These are phyloP conservation scores for Tetrax tetrax DNA, from an alignment of 2,113 vertebrate genomes.

Conservation along the genomic window DNA sequence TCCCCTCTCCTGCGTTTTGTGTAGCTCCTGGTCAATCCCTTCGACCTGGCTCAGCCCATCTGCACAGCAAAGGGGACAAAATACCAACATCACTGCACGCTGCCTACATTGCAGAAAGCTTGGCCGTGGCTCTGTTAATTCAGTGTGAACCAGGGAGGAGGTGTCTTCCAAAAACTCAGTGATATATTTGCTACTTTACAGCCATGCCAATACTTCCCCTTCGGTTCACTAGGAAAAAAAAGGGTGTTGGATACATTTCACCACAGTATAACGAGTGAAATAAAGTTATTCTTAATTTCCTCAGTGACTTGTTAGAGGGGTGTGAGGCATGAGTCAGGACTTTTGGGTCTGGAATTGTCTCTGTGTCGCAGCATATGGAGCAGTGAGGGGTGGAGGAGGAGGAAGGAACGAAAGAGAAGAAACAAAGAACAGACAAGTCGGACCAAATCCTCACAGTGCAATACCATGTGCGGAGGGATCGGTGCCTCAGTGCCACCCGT, in stretches of 20 bases:
- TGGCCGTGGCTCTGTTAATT: not conserved
- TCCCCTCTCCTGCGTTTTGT: rapidly evolving
- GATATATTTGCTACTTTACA: not conserved
- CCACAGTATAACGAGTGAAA: not conserved
- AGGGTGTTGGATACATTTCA: not conserved
- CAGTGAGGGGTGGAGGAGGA: not conserved
- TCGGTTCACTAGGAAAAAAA: not conserved
- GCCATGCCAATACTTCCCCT: not conserved
- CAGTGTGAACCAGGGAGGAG: not conserved
- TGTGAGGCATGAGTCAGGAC: not conserved
- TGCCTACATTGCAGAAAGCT: not conserved
- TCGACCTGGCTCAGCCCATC: not conserved
- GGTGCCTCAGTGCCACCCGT: not conserved
- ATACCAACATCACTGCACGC: not conserved
- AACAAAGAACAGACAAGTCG: not conserved
- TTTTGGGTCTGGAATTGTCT: not conserved
- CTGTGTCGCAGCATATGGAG: not conserved
- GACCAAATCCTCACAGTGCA: conserved; percentile 59
- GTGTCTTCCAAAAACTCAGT: not conserved
- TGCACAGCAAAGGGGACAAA: not conserved
- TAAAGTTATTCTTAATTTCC: not conserved
- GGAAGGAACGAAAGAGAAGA: not conserved
- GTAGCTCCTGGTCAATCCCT: not conserved
- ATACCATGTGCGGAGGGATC: not conserved
- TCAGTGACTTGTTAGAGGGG: not conserved